These are phyloP conservation scores for Diplolepis rosae DNA, from an alignment of 2,888 invertebrate species.

Conservation along the genomic window DNA sequence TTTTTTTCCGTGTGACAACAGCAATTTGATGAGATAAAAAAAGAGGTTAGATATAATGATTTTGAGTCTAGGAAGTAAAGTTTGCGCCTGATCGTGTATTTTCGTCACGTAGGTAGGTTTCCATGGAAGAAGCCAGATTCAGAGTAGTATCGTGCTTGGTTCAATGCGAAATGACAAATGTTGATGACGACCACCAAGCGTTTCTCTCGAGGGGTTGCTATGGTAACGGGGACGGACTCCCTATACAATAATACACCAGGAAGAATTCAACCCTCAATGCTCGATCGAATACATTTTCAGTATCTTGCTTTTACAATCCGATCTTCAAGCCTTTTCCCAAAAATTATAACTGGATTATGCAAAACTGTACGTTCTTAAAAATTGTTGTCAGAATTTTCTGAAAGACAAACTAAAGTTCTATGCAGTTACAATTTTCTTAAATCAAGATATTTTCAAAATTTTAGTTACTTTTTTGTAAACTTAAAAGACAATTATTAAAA, in stretches of 20 bases:
- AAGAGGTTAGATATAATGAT: background rate
- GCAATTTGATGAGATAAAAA: background rate
- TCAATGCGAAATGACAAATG: slow-evolving; percentile 31
- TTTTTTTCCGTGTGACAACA: no score
- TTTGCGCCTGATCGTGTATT: background rate
- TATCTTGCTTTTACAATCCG: background rate
- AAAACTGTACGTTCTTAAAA: no score
- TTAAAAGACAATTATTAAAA: no score
- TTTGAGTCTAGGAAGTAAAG: background rate
- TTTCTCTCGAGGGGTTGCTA: slow-evolving; percentile 57
- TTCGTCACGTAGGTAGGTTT: background rate
- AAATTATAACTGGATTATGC: background rate
- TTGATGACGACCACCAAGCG: slow-evolving; percentile 21
- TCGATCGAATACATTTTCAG: slow-evolving; percentile 13
- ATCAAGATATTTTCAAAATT: no score
- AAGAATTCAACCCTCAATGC: slow-evolving; percentile 3
- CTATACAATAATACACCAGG: slow-evolving; percentile 42
- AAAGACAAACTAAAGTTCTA: no score
- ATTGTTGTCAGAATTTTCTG: no score
- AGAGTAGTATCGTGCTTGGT: background rate
- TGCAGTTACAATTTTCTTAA: no score
- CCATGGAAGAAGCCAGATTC: background rate
- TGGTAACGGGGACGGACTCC: slow-evolving; percentile 63
- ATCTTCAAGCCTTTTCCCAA: background rate
- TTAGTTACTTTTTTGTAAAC: no score